Evolutionary conservation across 2,888 invertebrate species (phyloP).

Genomic region (Lasioglossum zephyrum): DNA sequence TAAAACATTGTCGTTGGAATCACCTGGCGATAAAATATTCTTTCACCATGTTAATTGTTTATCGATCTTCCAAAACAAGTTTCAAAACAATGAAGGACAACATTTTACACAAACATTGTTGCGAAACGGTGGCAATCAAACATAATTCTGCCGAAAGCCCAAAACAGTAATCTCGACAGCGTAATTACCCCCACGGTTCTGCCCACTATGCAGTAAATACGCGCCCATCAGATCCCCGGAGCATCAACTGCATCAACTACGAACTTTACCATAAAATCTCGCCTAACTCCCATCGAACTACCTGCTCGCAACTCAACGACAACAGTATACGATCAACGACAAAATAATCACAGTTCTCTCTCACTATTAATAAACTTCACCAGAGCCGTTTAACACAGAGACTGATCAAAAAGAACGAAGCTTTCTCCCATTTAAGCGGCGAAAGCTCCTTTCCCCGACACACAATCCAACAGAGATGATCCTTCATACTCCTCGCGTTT

Average conservation of each 20-base stretch:
- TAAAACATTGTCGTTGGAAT: not conserved
- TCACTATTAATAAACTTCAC: not conserved
- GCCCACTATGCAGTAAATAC: not conserved
- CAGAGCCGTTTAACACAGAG: not conserved
- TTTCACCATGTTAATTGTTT: not conserved
- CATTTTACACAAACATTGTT: not conserved
- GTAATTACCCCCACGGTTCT: not conserved
- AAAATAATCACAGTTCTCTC: not conserved
- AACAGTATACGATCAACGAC: not conserved
- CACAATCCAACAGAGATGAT: not conserved
- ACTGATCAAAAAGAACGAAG: not conserved
- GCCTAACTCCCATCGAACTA: not conserved
- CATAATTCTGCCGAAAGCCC: not conserved
- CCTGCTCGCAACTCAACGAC: not conserved
- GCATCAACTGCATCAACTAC: not conserved
- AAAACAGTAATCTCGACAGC: not conserved
- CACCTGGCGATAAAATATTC: not conserved
- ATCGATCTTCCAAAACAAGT: not conserved
- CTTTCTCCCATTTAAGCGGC: not conserved
- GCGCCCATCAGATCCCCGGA: not conserved
- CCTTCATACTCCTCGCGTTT: not conserved
- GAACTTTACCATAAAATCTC: not conserved
- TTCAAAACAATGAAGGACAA: not conserved
- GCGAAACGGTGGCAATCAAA: not conserved
- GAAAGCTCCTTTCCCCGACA: conserved; percentile 3